Evolutionary conservation across 2,888 invertebrate genomes (phyloP), one percentile per base, ranked within the genome.

Genomic region (Bembecia ichneumoniformis): DNA sequence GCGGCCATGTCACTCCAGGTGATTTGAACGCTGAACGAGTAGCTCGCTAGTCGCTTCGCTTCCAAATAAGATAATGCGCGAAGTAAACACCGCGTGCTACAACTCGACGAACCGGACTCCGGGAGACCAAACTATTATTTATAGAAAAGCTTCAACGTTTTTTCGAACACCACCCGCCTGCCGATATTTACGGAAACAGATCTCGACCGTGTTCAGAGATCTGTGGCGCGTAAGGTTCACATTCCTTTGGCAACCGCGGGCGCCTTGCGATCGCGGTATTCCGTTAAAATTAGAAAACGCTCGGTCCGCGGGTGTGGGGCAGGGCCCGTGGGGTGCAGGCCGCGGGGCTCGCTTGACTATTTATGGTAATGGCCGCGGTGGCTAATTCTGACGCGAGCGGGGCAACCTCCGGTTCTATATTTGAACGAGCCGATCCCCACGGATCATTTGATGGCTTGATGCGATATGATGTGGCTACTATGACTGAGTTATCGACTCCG

Each of bases 291-390:
- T 84, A 84, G 83, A 82, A 74, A 77, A 74, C 70, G 74, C 75
- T 75, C 71, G 66, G 28, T 28, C 28, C 28, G 28, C 28, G 28
- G 28, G 28, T 28, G 28, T 9, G 7, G n/a, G 28, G 28, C 9
- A 28, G 28, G 28, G 28, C 28, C 28, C 7, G 28, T 9, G 28
- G 28, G 28, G 28, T 28, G 28, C 28, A 62, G 68, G 65, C 66
- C 62, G 66, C 72, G 72, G 71, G 73, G 76, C 70, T 70, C 75
- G 74, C 75, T 84, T 86, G 74, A 78, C 86, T 86, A 86, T 86
- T 83, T 86, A 86, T 82, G 86, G 86, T 81, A 77, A 68, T 77
- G 84, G 68, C 57, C 60, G 73, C 64, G 60, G 66, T 58, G 62
- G 69, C 73, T 74, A 68, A 71, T 66, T 71, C 59, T 59, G 63